phyloP scores from a whole-genome alignment of 1,140 invertebrate species.

The Augochlora pura region DNA sequence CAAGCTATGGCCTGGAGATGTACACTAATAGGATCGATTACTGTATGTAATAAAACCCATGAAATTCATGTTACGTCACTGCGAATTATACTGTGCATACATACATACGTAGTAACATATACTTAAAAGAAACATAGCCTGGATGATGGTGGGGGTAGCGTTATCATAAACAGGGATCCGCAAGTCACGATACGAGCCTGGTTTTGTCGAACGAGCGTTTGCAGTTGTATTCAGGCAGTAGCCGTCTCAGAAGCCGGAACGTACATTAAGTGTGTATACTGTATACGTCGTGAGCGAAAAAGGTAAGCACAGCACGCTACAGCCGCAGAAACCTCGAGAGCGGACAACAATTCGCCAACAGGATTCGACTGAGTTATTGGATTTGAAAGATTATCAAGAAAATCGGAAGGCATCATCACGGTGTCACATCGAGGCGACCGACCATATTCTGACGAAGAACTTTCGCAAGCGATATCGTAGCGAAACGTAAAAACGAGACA shows the following conservation, averaged over 20 bases:
- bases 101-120: no score
- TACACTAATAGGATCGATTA: no score
- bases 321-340: background rate
- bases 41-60: background rate
- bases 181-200: slow-evolving; percentile 32
- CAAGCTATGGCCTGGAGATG: no score
- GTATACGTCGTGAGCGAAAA: slow-evolving; percentile 35
- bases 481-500: slow-evolving; percentile 38
- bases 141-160: background rate
- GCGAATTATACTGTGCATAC: background rate
- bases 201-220: slow-evolving; percentile 31
- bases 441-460: slow-evolving; percentile 20
- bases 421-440: slow-evolving; percentile 34
- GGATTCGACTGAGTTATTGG: background rate
- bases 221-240: slow-evolving; percentile 68
- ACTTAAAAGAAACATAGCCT: background rate
- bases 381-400: background rate
- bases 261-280: slow-evolving; percentile 15
- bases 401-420: background rate
- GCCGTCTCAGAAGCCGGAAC: slow-evolving; percentile 58
- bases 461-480: slow-evolving; percentile 25
- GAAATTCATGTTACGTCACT: slow-evolving; percentile 13
- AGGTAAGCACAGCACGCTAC: slow-evolving; percentile 11
- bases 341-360: background rate
- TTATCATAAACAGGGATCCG: background rate